phyloP scores from a whole-genome alignment of 2,797 vertebrate species.

The Psittacula echo region DNA sequence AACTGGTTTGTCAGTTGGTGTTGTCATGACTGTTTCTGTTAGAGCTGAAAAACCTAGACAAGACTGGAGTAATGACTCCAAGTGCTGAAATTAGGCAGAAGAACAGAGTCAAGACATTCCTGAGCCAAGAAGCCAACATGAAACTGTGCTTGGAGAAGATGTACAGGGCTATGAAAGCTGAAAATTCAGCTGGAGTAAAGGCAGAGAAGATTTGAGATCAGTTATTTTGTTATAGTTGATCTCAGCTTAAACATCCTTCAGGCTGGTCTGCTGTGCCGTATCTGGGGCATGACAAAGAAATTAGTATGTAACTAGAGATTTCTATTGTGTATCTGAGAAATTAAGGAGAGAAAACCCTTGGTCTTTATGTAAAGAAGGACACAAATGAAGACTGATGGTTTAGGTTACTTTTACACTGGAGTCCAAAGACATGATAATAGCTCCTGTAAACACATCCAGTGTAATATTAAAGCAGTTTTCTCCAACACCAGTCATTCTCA shows the following conservation, averaged over 20 bases:
- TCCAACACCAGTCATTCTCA: background rate
- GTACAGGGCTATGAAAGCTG: background rate
- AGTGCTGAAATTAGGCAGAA: background rate
- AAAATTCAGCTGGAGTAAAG: background rate
- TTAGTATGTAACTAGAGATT: background rate
- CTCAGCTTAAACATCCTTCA: background rate
- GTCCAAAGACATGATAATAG: background rate
- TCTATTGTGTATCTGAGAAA: background rate
- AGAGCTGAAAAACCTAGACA: background rate
- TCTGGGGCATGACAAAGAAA: background rate
- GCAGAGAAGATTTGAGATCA: background rate
- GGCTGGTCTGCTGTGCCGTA: background rate
- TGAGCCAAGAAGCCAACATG: background rate
- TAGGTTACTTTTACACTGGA: background rate
- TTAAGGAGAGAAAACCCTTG: background rate
- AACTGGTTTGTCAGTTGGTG: accelerated
- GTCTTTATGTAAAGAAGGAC: background rate
- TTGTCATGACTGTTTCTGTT: background rate
- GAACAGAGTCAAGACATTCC: background rate
- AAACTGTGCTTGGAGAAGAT: background rate
- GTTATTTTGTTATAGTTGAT: background rate
- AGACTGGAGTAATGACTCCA: background rate
- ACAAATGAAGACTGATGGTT: background rate
- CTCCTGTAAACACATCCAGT: background rate
- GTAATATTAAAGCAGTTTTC: background rate